Evolutionary conservation across 2,888 invertebrate genomes (phyloP), one percentile per base, ranked within the genome.

Genomic region (Bursaphelenchus okinawaensis): DNA sequence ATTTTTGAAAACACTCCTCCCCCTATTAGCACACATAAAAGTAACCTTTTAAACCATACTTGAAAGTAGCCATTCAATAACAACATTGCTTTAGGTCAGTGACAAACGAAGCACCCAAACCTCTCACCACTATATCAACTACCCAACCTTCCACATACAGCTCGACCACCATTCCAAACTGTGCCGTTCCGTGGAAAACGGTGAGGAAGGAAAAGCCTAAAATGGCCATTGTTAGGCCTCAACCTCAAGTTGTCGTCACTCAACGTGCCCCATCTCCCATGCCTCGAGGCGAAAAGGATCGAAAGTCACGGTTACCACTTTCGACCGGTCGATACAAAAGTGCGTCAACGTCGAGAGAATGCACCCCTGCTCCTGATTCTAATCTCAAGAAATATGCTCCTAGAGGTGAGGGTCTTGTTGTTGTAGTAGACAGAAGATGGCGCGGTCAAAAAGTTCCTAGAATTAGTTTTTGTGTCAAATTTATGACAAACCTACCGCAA

Each of bases 221-320:
- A 0, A 68, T 79, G 7, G 78, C 79, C 7, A 73, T 80, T n/a
- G 79, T 80, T 7, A 67, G 79, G 20, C 80, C 80, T 0, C 80
- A 80, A 55, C 80, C 80, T 0, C 77, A 80, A 50, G 70, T 81
- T 12, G 73, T 73, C 9, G 68, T 79, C 50, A 68, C 66, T 2
- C 67, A 69, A 19, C 24, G 74, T 8, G 66, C 74, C 9, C 68
- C 68, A 19, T 65, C 65, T 52, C 73, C 73, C 12, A 73, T 73
- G 73, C 73, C 72, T 8, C 19, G 12, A n/a, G 55, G 24, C 16
- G 24, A 23, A 29, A 68, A 66, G 9, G 58, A 54, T 22, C 28
- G 62, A 52, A 70, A 67, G 40, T 71, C 71, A 22, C 66, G 62
- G 29, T 28, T 71, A 16, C 72, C 72, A 6, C 27, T 71, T n/a